Percentiles rank a stretch among this genome's conserved stretches.
phyloP scores from a whole-genome alignment of 2,888 invertebrate genomes.

The Agriotes lineatus region DNA sequence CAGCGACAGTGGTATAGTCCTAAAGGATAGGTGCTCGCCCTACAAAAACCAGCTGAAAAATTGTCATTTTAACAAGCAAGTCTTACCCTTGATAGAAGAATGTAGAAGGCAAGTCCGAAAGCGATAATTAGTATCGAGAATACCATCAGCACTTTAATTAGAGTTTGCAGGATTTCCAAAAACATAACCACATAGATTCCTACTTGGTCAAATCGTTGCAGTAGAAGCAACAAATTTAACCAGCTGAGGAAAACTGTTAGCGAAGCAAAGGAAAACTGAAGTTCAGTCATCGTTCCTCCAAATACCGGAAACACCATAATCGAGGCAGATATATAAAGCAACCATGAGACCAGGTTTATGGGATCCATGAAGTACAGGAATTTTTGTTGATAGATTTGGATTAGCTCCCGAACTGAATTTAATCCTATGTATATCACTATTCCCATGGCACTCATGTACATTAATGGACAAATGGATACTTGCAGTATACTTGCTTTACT shows the following conservation, averaged over 20 bases:
- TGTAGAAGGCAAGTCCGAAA: conserved; percentile 89
- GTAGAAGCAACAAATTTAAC: conserved; percentile 86
- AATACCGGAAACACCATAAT: conserved; percentile 80
- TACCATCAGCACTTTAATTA: conserved; percentile 87
- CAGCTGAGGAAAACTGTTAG: conserved; percentile 89
- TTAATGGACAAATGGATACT: conserved; percentile 56
- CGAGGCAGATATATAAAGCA: conserved; percentile 79
- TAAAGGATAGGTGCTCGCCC: conserved; percentile 84
- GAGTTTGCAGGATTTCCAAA: conserved; percentile 87
- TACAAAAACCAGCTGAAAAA: too few relatives aligned
- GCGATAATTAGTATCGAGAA: conserved; percentile 93
- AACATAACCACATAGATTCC: conserved; percentile 97
- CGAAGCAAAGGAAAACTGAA: conserved; percentile 82
- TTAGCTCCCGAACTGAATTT: conserved; percentile 78
- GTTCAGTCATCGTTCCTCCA: conserved; percentile 59
- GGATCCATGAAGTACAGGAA: conserved; percentile 81
- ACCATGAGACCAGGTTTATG: conserved; percentile 84
- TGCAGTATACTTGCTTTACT: conserved; percentile 54
- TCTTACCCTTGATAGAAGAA: conserved; percentile 84
- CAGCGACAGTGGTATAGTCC: conserved; percentile 81
- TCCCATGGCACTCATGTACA: conserved; percentile 72
- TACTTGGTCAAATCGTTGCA: conserved; percentile 85
- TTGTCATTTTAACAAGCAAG: too few relatives aligned
- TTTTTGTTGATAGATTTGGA: conserved; percentile 84
- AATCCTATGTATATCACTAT: conserved; percentile 78